Conservation (phyloP, 1,140 invertebrate genomes). For the Neodiprion lecontei region DNA sequence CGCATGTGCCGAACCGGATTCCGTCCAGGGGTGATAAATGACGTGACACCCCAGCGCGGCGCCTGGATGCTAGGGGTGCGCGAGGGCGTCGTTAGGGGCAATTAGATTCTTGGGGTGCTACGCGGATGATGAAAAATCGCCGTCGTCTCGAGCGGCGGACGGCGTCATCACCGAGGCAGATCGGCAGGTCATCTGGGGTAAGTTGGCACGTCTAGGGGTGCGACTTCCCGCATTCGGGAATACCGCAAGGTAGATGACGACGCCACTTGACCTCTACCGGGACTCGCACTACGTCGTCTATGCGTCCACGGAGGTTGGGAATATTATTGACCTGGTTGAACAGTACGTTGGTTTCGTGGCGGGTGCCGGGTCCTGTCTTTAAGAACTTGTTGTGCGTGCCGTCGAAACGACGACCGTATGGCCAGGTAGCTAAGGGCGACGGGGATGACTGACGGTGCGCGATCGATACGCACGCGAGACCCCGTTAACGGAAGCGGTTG, state of each 20-base stretch:
- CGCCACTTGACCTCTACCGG: too few species aligned
- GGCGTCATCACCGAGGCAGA: too few species aligned
- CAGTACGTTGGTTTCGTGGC: background rate
- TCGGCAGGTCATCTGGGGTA: too few species aligned
- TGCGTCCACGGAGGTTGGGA: background rate
- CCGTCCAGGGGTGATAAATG: background rate
- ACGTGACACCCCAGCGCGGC: background rate
- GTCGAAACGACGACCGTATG: background rate
- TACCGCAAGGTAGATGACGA: too few species aligned
- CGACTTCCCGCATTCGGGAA: too few species aligned
- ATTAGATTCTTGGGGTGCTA: background rate
- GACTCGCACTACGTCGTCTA: too few species aligned
- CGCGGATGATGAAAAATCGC: background rate
- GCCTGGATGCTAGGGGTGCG: background rate
- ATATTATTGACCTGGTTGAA: background rate
- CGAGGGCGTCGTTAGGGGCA: background rate
- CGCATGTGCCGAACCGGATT: constrained; percentile 1
- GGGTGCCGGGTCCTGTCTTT: too few species aligned
- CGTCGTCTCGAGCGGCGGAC: too few species aligned
- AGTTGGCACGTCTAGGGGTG: too few species aligned
- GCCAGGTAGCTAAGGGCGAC: constrained; percentile 1
- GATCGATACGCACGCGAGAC: constrained; percentile 5
- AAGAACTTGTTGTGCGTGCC: background rate
- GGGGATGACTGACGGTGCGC: background rate
- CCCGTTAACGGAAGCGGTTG: background rate